Evolutionary conservation across 2,888 invertebrate genomes (phyloP), one percentile per base, ranked within the genome.

Genomic region (Agapetus fuscipes): DNA sequence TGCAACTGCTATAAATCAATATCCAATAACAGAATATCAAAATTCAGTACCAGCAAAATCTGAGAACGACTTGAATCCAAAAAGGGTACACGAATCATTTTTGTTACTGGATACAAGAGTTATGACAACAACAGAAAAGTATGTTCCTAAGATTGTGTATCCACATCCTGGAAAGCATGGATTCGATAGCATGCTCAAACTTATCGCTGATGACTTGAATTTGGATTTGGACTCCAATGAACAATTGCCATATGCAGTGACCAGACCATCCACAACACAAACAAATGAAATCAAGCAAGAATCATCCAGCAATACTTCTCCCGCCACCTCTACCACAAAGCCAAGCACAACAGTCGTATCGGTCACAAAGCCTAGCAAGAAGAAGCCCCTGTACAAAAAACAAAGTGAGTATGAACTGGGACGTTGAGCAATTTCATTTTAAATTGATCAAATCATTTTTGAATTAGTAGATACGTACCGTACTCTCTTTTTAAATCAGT

Each of bases 51-150:
- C 59, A 17, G 56, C 61, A 10, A 62, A 55, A 6, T 38, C 38
- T 33, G 61, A 65, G 51, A 66, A 65, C 53, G 63, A 70, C 34
- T 60, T 62, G 5, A 63, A 66, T 45, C 31, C 30, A 11, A 31
- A 32, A 1, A 40, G 37, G 10, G 57, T 61, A 27, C 62, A 64
- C 51, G 65, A 66, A 52, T 56, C 62, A 17, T 59, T 66, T 43
- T 54, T 50, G 10, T 25, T 62, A 39, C 58, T 62, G 17, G 61
- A 65, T 35, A 64, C 66, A 56, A 67, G 65, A n/a, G 66, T 66
- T 64, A 66, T 50, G 66, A 66, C 41, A 64, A 69, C 51, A 64
- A 69, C 51, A 4, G 44, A 41, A 17, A 40, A 40, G n/a, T 30
- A 35, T 12, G 13, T 32, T 2, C 40, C 44, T 7, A 46, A 44